Evolutionary conservation across 2,797 vertebrate genomes (phyloP).

Genomic region (Rhinogobio ventralis): DNA sequence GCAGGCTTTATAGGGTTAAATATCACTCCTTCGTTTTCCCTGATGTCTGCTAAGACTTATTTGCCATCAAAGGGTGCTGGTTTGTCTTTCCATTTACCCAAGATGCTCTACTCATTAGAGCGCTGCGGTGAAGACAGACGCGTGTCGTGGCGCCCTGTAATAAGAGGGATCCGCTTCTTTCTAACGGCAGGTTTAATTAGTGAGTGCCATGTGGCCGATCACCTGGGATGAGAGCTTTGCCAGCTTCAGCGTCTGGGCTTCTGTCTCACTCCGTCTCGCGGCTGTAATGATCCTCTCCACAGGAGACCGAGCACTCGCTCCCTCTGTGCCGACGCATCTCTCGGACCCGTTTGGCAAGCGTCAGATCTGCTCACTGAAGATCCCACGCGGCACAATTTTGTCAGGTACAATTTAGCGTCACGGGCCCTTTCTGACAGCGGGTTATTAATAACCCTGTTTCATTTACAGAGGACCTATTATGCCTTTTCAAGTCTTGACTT

Average conservation of each 20-base stretch:
- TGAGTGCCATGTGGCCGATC: slow-evolving; percentile 44
- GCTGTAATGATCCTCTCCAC: slow-evolving; percentile 47
- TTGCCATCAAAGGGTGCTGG: slow-evolving; percentile 22
- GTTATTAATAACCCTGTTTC: background rate
- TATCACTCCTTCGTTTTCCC: background rate
- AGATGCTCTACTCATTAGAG: slow-evolving; percentile 33
- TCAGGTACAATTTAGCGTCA: background rate
- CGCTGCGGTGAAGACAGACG: background rate
- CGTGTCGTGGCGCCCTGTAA: slow-evolving; percentile 9
- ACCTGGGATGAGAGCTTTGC: slow-evolving; percentile 43
- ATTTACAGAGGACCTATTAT: background rate
- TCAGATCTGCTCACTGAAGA: background rate
- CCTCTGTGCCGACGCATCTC: background rate
- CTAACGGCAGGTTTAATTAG: slow-evolving; percentile 52
- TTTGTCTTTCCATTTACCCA: slow-evolving; percentile 37
- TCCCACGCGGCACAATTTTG: background rate
- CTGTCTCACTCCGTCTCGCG: slow-evolving; percentile 14
- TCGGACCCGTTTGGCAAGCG: background rate
- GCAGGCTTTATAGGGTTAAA: background rate
- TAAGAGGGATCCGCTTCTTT: slow-evolving; percentile 19
- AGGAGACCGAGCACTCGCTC: background rate
- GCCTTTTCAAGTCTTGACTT: background rate
- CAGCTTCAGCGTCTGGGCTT: slow-evolving; percentile 21
- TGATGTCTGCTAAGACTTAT: slow-evolving; percentile 10
- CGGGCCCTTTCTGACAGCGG: background rate